Conservation (phyloP, 2,113 vertebrate species). For the Penelope pileata region DNA sequence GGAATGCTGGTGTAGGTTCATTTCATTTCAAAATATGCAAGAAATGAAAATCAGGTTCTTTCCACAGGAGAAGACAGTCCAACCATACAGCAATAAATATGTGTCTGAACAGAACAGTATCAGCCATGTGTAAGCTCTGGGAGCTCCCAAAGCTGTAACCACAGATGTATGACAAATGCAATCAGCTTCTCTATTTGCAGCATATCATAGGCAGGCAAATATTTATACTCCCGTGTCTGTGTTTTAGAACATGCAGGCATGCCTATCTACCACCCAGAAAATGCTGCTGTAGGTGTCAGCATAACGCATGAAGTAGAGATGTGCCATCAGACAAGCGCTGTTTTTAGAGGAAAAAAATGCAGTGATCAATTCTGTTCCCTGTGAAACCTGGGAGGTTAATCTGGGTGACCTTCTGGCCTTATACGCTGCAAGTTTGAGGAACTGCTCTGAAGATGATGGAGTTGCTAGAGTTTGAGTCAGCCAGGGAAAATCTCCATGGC, state of each 20-base stretch:
- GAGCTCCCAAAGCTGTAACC: background rate
- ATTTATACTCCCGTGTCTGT: background rate
- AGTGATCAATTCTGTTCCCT: background rate
- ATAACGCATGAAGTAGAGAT: background rate
- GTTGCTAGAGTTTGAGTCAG: background rate
- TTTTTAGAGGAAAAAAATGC: background rate
- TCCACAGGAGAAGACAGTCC: background rate
- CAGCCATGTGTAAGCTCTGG: background rate
- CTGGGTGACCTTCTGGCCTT: background rate
- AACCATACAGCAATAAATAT: background rate
- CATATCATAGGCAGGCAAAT: rapidly evolving
- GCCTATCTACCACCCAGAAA: background rate
- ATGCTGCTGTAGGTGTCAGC: background rate
- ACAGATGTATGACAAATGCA: background rate
- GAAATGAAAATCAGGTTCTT: background rate
- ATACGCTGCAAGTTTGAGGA: background rate
- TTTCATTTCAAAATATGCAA: background rate
- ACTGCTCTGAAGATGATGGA: background rate
- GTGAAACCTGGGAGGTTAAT: background rate
- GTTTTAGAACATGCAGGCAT: background rate
- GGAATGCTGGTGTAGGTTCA: background rate
- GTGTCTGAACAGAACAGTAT: background rate
- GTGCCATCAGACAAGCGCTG: background rate
- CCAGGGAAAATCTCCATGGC: background rate
- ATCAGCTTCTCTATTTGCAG: background rate